Conservation (phyloP, 2,113 vertebrate species). For the Calcarius ornatus region DNA sequence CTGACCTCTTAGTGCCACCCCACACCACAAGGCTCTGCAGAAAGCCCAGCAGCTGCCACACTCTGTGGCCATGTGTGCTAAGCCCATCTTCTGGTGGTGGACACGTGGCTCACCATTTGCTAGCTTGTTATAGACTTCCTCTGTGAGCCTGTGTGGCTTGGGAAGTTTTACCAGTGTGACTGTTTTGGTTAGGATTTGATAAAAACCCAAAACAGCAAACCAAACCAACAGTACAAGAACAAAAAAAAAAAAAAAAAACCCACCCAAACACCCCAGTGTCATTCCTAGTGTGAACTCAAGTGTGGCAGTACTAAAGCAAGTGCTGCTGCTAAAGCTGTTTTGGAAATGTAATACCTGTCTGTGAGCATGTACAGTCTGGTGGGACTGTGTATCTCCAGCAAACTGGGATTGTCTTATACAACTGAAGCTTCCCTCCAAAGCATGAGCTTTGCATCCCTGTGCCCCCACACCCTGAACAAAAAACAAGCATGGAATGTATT, state of each 20-base stretch:
- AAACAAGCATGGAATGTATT: neutral
- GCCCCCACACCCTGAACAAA: neutral
- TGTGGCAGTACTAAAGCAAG: neutral
- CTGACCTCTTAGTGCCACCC: neutral
- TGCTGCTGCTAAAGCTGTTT: neutral
- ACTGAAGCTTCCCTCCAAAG: neutral
- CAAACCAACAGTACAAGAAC: neutral
- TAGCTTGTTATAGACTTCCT: neutral
- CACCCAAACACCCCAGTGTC: neutral
- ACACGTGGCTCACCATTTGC: neutral
- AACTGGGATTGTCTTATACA: neutral
- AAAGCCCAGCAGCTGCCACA: neutral
- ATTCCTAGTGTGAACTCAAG: neutral
- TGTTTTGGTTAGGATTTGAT: neutral
- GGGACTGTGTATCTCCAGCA: accelerated
- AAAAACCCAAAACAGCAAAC: neutral
- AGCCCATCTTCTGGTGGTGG: neutral
- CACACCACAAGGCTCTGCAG: accelerated
- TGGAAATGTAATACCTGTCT: neutral
- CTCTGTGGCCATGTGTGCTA: neutral
- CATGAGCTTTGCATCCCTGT: neutral
- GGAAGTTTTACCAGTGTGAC: neutral
- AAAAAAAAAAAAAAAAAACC: neutral
- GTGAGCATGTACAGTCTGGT: neutral
- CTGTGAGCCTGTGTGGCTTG: neutral